Base-by-base conservation (phyloP, 2,797 vertebrate genomes). In the Brachymystax lenok region DNA sequence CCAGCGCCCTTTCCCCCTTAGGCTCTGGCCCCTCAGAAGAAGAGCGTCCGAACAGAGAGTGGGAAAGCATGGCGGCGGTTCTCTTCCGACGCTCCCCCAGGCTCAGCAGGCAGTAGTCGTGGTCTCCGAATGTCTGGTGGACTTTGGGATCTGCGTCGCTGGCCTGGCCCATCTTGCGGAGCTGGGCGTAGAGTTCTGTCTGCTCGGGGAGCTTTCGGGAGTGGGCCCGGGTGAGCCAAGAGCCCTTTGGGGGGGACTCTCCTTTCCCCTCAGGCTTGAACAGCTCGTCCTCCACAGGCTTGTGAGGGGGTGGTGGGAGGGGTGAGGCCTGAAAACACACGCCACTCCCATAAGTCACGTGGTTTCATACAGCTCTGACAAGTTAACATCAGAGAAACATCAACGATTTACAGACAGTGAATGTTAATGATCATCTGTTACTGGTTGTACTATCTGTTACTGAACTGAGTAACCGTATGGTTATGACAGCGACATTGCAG, bases 261-360 rank as follows among this genome's bases (percentile, higher is more conserved):
- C 89, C 92, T 67, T 96, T 95, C 77, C 93, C 92, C 69, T 96
- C 91, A 0, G 97, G 96, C 90, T 98, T 98, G 89, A 97, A 99
- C 84, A 96, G 95, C 85, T 99, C 97, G 50, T 99, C 97, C 88
- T 98, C 97, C 1, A 95, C 90, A 0, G 97, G 94, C 86, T 99
- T 99, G 88, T 99, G 98, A 0, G 98, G 98, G 98, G 7, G 98
- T 99, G 82, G 98, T 99, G 82, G 98, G 98, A 0, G 98, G 98
- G 0, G 98, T 99, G 83, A 99, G 95, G 89, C 98, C 98, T 99
- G 88, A 66, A 35, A 19, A 46, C 16, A 56, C 8, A 51, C 2
- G 30, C 24, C 13, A 27, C 54, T 30, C 54, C 10, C 30, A 17
- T 40, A 14, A 64, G 73, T 56, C 28, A 30, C 27, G 40, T 46